phyloP scores from a whole-genome alignment of 1,140 invertebrate genomes.

The Caenorhabditis brenneri region DNA sequence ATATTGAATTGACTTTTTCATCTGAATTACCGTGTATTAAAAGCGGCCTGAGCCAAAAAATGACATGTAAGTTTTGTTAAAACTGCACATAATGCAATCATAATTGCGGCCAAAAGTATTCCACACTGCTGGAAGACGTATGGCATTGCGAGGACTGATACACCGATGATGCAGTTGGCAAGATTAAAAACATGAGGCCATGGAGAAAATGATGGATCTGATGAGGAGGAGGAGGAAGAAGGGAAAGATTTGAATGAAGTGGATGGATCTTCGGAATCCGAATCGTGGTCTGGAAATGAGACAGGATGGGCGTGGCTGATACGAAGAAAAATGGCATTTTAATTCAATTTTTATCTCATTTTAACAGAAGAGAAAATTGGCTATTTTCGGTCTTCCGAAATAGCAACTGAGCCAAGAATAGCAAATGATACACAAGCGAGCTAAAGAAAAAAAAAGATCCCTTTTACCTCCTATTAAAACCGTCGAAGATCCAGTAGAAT shows the following conservation, averaged over 20 bases:
- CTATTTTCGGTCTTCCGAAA: too few relatives aligned
- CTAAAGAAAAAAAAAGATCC: too few relatives aligned
- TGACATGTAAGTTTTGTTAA: conserved; percentile 88
- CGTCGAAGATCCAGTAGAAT: not conserved
- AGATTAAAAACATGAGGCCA: conserved; percentile 80
- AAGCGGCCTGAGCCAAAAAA: conserved; percentile 87
- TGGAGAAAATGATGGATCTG: conserved; percentile 49
- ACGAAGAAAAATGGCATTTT: too few relatives aligned
- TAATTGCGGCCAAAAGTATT: conserved; percentile 82
- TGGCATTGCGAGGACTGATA: conserved; percentile 93
- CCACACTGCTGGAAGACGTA: conserved; percentile 96
- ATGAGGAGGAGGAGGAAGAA: not conserved
- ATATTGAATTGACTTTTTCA: not conserved
- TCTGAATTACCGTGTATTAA: conserved; percentile 75
- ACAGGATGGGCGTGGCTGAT: too few relatives aligned
- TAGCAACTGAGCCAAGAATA: too few relatives aligned
- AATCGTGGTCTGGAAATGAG: conserved; percentile 38
- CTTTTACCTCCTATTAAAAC: conserved; percentile 26
- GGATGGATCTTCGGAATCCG: conserved; percentile 15
- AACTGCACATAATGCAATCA: conserved; percentile 83
- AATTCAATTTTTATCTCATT: too few relatives aligned
- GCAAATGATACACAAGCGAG: too few relatives aligned
- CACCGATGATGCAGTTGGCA: conserved; percentile 94
- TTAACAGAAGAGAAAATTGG: too few relatives aligned
- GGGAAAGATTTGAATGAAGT: too few relatives aligned